A percentile compares a stretch with the other conserved stretches of the same genome.
phyloP scores from a whole-genome alignment of 2,113 vertebrate species.

The Orcinus orca region DNA sequence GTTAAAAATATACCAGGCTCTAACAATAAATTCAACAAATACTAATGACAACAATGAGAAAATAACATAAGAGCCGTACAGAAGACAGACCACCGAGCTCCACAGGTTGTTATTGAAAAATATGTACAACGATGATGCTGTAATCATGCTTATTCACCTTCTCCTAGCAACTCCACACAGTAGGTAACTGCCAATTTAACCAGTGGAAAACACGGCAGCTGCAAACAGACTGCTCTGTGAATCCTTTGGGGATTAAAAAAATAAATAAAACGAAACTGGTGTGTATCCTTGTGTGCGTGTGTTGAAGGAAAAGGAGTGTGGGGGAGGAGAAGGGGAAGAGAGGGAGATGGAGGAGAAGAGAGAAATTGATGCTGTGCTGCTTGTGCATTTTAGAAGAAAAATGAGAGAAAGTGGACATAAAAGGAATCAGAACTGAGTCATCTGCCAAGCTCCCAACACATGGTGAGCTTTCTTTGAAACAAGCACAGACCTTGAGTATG shows the following conservation, averaged over 20 bases:
- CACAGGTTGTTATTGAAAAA: constrained; percentile 85
- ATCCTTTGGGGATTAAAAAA: constrained; percentile 67
- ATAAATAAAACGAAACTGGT: constrained; percentile 38
- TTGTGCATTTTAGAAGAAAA: constrained; percentile 61
- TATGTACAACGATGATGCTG: constrained; percentile 63
- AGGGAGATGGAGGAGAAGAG: background rate
- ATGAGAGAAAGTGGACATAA: constrained; percentile 55
- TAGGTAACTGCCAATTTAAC: constrained; percentile 83
- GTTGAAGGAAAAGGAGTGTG: background rate
- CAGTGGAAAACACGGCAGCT: constrained; percentile 77
- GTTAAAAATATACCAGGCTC: constrained; percentile 73
- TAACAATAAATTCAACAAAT: constrained; percentile 62
- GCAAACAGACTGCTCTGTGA: constrained; percentile 72
- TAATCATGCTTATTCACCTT: constrained; percentile 85
- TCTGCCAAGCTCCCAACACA: constrained; percentile 66
- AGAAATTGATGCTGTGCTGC: constrained; percentile 59
- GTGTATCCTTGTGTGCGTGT: background rate
- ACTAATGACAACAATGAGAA: constrained; percentile 54
- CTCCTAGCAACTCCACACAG: constrained; percentile 88
- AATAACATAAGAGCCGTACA: constrained; percentile 65
- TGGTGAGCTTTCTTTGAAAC: constrained; percentile 63
- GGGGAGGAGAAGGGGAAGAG: background rate
- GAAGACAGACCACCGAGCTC: constrained; percentile 76
- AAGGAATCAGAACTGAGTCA: constrained; percentile 64
- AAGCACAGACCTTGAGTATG: constrained; percentile 52